Percentiles rank a stretch among this genome's conserved stretches.
Conservation (phyloP, 2,888 invertebrate species). For the Drosophila formosana region DNA sequence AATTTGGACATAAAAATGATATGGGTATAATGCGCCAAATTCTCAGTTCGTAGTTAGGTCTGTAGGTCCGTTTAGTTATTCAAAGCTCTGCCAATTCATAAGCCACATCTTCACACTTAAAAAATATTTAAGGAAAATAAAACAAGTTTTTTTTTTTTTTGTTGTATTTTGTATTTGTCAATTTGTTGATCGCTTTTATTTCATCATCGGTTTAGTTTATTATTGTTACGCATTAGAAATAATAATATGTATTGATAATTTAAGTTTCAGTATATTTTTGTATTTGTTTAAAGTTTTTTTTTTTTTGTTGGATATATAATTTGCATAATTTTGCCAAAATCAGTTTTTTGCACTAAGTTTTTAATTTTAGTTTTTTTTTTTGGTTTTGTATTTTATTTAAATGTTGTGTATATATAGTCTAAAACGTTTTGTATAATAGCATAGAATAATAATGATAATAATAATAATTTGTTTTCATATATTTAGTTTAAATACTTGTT, state of each 20-base stretch:
- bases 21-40: constrained; percentile 60
- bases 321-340: constrained; percentile 83
- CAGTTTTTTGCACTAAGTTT: constrained; percentile 77
- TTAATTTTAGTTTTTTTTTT: constrained; percentile 27
- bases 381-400: constrained; percentile 45
- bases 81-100: constrained; percentile 68
- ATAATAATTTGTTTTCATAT: constrained; percentile 58
- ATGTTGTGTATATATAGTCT: constrained; percentile 75
- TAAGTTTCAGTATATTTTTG: constrained; percentile 54
- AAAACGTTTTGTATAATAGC: constrained; percentile 78
- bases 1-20: constrained; percentile 38
- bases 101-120: constrained; percentile 47
- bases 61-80: constrained; percentile 47
- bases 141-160: constrained; percentile 67
- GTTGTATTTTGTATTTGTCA: constrained; percentile 64
- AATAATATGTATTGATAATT: constrained; percentile 68
- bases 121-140: constrained; percentile 67
- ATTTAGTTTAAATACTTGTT: constrained; percentile 71
- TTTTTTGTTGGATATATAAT: constrained; percentile 63
- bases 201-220: constrained; percentile 55
- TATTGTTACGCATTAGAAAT: constrained; percentile 71
- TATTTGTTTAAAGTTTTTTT: constrained; percentile 29
- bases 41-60: constrained; percentile 50
- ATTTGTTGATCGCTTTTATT: constrained; percentile 70
- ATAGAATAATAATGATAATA: constrained; percentile 74